These are phyloP conservation scores for Drosophila pseudotakahashii DNA, from an alignment of 2,888 invertebrate species.

Conservation along the genomic window DNA sequence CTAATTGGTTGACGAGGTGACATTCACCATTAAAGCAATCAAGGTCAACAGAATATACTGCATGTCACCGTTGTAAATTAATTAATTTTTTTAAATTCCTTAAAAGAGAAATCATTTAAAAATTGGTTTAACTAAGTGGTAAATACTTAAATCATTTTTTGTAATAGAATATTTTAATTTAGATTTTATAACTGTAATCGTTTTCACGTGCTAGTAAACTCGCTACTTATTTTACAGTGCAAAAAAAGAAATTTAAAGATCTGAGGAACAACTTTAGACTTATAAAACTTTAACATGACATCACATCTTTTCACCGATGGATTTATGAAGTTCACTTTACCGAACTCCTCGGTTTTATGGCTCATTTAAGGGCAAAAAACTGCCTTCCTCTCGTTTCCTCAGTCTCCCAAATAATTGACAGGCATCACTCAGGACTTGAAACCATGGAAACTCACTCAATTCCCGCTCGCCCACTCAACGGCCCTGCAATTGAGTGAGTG, in stretches of 20 bases:
- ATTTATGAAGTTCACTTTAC: conserved; percentile 13
- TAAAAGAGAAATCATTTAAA: too few relatives aligned
- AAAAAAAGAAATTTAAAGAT: background rate
- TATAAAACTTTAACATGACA: background rate
- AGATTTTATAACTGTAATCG: background rate
- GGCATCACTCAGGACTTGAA: background rate
- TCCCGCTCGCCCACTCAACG: background rate
- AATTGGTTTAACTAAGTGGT: too few relatives aligned
- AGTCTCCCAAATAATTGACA: background rate
- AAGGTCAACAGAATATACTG: background rate
- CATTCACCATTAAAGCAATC: background rate
- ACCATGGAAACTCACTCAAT: conserved; percentile 6
- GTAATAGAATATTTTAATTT: background rate
- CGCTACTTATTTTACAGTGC: background rate
- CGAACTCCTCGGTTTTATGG: conserved; percentile 13
- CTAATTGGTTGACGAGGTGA: conserved; percentile 12
- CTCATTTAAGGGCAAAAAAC: background rate
- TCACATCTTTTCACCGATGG: background rate
- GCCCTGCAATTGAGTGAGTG: conserved; percentile 15
- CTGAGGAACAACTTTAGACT: background rate
- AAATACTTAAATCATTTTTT: too few relatives aligned
- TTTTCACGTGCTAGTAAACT: background rate
- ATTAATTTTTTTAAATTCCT: background rate
- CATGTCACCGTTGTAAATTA: background rate
- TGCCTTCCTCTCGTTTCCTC: conserved; percentile 9